phyloP scores from a whole-genome alignment of 2,797 vertebrate genomes.

The Phataginus tetradactyla region DNA sequence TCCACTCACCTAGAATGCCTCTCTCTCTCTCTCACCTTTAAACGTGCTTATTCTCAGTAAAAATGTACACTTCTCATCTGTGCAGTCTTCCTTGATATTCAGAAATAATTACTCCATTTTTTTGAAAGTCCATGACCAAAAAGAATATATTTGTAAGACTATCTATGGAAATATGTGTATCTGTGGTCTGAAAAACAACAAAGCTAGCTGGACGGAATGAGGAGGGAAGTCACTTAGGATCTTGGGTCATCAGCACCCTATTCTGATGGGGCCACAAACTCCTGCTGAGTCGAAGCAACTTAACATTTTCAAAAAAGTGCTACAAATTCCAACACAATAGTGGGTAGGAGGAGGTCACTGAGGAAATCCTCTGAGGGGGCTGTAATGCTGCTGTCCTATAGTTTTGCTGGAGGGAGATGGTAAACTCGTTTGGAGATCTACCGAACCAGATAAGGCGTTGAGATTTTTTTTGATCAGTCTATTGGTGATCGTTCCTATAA shows the following conservation, averaged over 20 bases:
- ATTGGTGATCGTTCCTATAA: neutral
- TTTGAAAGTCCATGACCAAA: neutral
- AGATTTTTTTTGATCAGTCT: neutral
- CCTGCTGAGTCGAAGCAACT: neutral
- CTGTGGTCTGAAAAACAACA: neutral
- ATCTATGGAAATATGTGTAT: neutral
- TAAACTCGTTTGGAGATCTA: neutral
- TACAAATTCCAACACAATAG: neutral
- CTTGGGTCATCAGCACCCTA: neutral
- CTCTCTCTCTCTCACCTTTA: neutral
- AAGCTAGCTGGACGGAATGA: neutral
- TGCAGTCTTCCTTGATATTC: neutral
- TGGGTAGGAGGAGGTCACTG: neutral
- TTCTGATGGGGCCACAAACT: neutral
- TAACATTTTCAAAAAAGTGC: neutral
- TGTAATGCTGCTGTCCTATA: neutral
- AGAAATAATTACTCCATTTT: neutral
- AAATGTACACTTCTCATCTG: neutral
- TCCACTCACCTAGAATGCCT: neutral
- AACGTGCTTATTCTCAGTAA: neutral
- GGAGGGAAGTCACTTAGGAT: neutral
- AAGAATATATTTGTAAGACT: neutral
- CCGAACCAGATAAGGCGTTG: neutral
- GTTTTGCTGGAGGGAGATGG: neutral
- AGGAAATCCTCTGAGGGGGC: neutral